Conservation (phyloP, 2,888 invertebrate species). For the Lithophane semibrunnea region DNA sequence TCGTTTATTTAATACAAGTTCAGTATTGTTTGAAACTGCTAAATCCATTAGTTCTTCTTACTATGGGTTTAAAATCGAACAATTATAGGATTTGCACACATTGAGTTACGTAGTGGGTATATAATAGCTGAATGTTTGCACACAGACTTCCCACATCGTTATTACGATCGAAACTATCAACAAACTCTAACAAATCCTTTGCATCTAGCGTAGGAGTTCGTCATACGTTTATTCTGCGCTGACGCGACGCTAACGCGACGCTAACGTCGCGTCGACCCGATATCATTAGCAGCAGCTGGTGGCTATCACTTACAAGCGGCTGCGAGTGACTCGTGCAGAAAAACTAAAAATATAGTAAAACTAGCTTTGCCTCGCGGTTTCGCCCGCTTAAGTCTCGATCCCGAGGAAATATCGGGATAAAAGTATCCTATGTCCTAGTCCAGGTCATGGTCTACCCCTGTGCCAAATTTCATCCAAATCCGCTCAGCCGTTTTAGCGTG, state of each 20-base stretch:
- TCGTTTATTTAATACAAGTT: slow-evolving; percentile 6
- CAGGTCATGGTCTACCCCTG: too few species aligned
- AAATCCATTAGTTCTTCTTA: slow-evolving; percentile 1
- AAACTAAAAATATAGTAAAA: too few species aligned
- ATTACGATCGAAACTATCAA: not conserved
- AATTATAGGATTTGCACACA: slow-evolving; percentile 1
- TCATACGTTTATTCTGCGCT: not conserved
- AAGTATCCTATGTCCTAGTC: too few species aligned
- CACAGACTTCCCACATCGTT: not conserved
- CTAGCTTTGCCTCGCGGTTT: too few species aligned
- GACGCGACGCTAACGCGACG: not conserved
- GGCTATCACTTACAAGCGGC: not conserved
- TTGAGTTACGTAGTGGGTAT: not conserved
- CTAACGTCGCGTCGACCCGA: not conserved
- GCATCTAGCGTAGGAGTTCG: not conserved
- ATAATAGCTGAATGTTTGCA: not conserved
- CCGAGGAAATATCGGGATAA: too few species aligned
- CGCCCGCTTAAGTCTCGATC: too few species aligned
- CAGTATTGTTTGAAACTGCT: not conserved
- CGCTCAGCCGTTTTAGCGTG: too few species aligned
- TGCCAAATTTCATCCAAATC: too few species aligned
- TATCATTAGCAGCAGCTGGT: not conserved
- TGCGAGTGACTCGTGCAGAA: too few species aligned
- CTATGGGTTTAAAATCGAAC: slow-evolving; percentile 12
- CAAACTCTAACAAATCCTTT: not conserved